Evolutionary conservation across 2,888 invertebrate genomes (phyloP), one percentile per base, ranked within the genome.

Genomic region (Scaptomyza parva): DNA sequence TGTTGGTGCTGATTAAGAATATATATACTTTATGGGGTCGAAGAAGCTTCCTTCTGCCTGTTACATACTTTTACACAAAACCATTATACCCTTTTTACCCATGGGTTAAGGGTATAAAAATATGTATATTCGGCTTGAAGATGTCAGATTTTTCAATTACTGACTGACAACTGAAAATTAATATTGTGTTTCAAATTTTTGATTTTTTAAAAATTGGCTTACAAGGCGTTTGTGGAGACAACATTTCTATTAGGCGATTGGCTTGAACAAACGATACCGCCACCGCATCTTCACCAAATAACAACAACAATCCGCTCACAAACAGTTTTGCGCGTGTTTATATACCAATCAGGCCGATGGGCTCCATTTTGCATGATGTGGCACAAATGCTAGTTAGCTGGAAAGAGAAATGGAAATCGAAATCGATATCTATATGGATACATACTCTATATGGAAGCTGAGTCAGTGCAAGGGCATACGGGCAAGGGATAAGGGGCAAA

Each of bases 261-360:
- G 71, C 67, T 28, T 41, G 20, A 35, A 17, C 48, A 48, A 22
- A 39, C 30, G 41, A 51, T 45, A 41, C n/a, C n/a, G 28, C 65
- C 41, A 75, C 41, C 58, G 54, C 58, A 61, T 70, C 73, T 73
- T 73, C 66, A 80, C 68, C 67, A 61, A 20, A 35, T 2, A 14
- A 47, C 7, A 22, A 14, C 11, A 3, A 22, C 14, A 22, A 22
- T 3, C 67, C 72, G 53, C 72, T 33, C 54, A 67, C 62, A 66
- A 70, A 57, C 74, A 65, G 82, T 74, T 80, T 82, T 86, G 84
- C 78, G 86, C 76, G 86, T 86, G 84, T 83, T 86, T 83, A 76
- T 63, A 84, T 83, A 86, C 70, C 84, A 83, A 83, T 83, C 82
- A 83, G 78, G 62, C 82, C 82, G 79, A 70, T 66, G 71, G 71